Evolutionary conservation across 2,888 invertebrate species (phyloP).

Genomic region (Alloplasta piceator): DNA sequence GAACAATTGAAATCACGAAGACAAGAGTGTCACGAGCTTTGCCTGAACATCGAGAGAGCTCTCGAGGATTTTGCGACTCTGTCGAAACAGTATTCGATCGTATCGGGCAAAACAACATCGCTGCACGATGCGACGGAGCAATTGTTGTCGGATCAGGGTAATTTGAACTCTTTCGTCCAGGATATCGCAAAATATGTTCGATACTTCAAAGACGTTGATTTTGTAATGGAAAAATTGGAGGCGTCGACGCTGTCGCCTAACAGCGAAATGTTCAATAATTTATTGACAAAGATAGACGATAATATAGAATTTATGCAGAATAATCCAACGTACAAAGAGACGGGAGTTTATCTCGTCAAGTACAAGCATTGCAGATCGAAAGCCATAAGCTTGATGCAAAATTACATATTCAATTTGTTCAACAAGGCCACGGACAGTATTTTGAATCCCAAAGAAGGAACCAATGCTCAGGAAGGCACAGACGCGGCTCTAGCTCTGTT

Average conservation of each 20-base stretch:
- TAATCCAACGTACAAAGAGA: conserved; percentile 94
- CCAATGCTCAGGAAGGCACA: conserved; percentile 78
- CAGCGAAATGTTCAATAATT: conserved; percentile 92
- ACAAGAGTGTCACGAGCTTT: conserved; percentile 88
- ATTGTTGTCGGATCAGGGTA: conserved; percentile 93
- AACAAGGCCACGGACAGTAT: conserved; percentile 89
- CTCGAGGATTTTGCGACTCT: conserved; percentile 89
- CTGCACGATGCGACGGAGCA: conserved; percentile 96
- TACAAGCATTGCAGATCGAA: conserved; percentile 93
- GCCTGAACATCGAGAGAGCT: conserved; percentile 87
- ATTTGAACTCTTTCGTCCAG: conserved; percentile 91
- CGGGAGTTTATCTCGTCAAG: conserved; percentile 91
- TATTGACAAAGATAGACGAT: conserved; percentile 93
- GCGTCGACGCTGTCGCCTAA: conserved; percentile 92
- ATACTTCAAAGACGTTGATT: conserved; percentile 94
- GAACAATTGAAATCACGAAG: conserved; percentile 88
- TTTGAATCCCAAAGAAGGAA: conserved; percentile 74
- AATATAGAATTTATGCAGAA: conserved; percentile 93
- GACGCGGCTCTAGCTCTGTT: conserved; percentile 93
- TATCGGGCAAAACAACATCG: conserved; percentile 96
- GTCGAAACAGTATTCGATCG: conserved; percentile 91
- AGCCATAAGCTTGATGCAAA: conserved; percentile 91
- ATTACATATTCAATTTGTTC: conserved; percentile 91
- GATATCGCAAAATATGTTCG: conserved; percentile 91
- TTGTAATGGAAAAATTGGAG: conserved; percentile 90